Evolutionary conservation across 1,140 invertebrate genomes (phyloP), one percentile per base, ranked within the genome.

Genomic region (Sinonovacula constricta): DNA sequence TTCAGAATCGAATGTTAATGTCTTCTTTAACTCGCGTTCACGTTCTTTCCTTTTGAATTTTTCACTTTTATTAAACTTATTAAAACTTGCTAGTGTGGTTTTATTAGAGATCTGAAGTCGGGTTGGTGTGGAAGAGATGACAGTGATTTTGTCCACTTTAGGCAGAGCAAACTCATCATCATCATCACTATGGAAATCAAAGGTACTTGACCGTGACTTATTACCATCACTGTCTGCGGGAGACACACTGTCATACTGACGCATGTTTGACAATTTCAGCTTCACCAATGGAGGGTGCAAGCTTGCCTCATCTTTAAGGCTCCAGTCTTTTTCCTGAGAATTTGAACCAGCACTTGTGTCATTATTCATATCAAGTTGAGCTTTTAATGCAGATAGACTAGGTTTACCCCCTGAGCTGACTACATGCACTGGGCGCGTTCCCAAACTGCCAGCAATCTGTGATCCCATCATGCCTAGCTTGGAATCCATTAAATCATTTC

Each of bases 131-230:
- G 81, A 68, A 10, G 85, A 83, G 18, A 85, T 83, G 2, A 88
- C 74, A 39, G 75, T 85, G 67, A 81, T 78, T 33, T 74, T 60
- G 30, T 69, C 71, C n/a, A 77, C 77, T 26, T 81, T 79, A 0
- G 70, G 76, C 30, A 81, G 59, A 56, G 72, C 59, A 69, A 79
- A 81, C 39, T 74, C 69, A n/a, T 87, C 86, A 70, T 88, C 88
- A 69, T 88, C 88, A 71, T 86, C 87, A 85, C 87, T 88, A 62
- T 83, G 80, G 74, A 87, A 88, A 71, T 87, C 86, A 83, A 86
- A 87, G 0, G 85, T 83, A 63, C 81, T 72, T 18, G 78, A 65
- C 28, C 79, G 71, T 51, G 81, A 80, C 67, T 81, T 84, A 31
- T 53, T 75, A 26, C 63, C 71, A 36, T 75, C 80, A 51, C 56